Conservation (phyloP, 2,113 vertebrate species). For the Malaclemys terrapin region DNA sequence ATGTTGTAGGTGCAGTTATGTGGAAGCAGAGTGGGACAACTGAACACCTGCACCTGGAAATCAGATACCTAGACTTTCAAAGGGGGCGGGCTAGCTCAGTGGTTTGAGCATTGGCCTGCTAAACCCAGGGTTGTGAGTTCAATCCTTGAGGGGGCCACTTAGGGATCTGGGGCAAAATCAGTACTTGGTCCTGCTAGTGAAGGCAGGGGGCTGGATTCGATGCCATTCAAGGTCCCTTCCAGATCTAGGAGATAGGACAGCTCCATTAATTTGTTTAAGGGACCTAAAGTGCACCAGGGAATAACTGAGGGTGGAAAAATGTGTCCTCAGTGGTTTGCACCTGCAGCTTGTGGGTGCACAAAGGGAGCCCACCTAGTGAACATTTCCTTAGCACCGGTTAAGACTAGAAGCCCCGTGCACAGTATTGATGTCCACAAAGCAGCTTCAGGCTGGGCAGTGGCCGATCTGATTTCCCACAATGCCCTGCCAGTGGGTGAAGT, state of each 20-base stretch:
- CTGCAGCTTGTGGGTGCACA: not conserved
- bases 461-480: not conserved
- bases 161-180: too few species aligned
- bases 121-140: too few species aligned
- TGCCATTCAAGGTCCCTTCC: too few species aligned
- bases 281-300: not conserved
- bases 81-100: not conserved
- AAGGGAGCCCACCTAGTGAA: not conserved
- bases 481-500: not conserved
- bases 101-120: too few species aligned
- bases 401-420: rapidly evolving
- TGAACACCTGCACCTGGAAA: not conserved
- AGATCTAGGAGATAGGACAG: too few species aligned
- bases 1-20: not conserved
- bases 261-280: not conserved
- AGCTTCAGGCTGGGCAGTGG: not conserved
- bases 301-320: not conserved
- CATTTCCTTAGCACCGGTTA: not conserved
- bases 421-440: not conserved
- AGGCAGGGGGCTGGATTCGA: too few species aligned
- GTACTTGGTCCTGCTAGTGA: too few species aligned
- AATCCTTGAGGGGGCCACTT: too few species aligned
- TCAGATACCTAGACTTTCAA: not conserved
- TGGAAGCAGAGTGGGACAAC: not conserved
- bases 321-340: not conserved